These are phyloP conservation scores for Xiphophorus hellerii DNA, from an alignment of 2,113 vertebrate species.

Conservation along the genomic window DNA sequence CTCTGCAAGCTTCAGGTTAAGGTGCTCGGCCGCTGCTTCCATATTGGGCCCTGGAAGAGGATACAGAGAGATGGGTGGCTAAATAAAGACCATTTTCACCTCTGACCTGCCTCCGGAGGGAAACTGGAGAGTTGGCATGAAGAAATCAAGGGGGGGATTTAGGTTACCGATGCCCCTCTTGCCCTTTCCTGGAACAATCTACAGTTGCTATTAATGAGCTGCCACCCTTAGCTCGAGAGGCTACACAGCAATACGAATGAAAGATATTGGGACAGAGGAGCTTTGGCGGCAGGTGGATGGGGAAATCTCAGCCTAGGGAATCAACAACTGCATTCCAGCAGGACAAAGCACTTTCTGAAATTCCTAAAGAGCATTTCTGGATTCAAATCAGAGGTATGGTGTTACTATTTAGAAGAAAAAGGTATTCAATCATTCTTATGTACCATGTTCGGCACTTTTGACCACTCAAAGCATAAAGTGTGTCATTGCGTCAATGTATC, in stretches of 20 bases:
- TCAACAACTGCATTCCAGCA: slow-evolving; percentile 3
- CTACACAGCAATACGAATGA: slow-evolving; percentile 38
- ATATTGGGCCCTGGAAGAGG: slow-evolving; percentile 62
- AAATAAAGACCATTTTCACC: slow-evolving; percentile 76
- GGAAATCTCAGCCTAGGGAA: slow-evolving; percentile 2
- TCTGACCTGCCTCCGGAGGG: slow-evolving; percentile 70
- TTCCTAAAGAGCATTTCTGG: not conserved
- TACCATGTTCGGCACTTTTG: slow-evolving; percentile 26
- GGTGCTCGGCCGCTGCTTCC: slow-evolving; percentile 50
- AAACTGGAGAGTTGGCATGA: slow-evolving; percentile 62
- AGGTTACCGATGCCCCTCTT: slow-evolving; percentile 62
- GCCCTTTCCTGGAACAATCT: slow-evolving; percentile 74
- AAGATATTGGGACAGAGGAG: slow-evolving; percentile 31
- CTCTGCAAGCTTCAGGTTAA: slow-evolving; percentile 38
- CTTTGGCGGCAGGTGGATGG: slow-evolving; percentile 15
- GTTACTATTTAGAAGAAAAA: not conserved
- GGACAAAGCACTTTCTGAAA: slow-evolving; percentile 16
- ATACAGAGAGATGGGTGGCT: slow-evolving; percentile 68
- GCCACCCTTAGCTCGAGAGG: slow-evolving; percentile 20
- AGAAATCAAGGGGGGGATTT: slow-evolving; percentile 61
- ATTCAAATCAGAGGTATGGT: not conserved
- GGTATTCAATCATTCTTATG: slow-evolving; percentile 44
- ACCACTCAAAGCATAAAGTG: slow-evolving; percentile 40
- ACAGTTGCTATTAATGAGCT: slow-evolving; percentile 62
- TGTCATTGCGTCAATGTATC: slow-evolving; percentile 25